Evolutionary conservation across 2,888 invertebrate species (phyloP).

Genomic region (Cerastis leucographa): DNA sequence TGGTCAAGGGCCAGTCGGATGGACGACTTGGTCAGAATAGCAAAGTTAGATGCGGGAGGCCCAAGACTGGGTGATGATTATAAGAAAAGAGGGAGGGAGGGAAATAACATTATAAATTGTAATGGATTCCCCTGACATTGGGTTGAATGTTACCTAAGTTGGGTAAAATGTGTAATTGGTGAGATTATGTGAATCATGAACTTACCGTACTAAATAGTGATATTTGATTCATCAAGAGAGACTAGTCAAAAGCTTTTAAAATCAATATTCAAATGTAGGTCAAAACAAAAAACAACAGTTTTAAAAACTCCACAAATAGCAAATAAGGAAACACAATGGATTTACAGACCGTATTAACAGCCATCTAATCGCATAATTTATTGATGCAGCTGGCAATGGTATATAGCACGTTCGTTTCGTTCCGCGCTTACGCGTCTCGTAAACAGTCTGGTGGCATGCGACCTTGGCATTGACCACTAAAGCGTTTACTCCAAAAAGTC

Average conservation of each 20-base stretch:
- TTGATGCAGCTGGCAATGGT: constrained; percentile 47
- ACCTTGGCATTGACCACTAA: constrained; percentile 63
- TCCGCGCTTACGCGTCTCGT: constrained; percentile 56
- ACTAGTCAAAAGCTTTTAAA: background rate
- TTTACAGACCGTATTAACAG: constrained; percentile 36
- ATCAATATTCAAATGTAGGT: constrained; percentile 6
- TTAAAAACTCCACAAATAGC: constrained; percentile 13
- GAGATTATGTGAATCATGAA: background rate
- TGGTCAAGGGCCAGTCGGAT: background rate
- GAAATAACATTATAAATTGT: too few relatives aligned
- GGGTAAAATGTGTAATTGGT: background rate
- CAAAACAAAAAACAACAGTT: constrained; percentile 11
- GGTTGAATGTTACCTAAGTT: background rate
- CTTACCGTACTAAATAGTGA: background rate
- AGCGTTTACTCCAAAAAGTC: constrained; percentile 44
- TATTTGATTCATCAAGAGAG: background rate
- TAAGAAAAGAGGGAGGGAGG: background rate
- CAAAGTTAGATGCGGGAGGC: background rate
- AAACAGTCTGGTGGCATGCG: constrained; percentile 49
- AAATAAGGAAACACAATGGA: constrained; percentile 24
- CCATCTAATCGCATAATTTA: constrained; percentile 48
- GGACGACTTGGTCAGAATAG: background rate
- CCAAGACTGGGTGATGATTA: background rate
- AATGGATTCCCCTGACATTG: background rate
- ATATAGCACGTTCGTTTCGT: constrained; percentile 49